These are phyloP conservation scores for Cyclargus thomasi DNA, from an alignment of 1,140 invertebrate genomes.

Conservation along the genomic window DNA sequence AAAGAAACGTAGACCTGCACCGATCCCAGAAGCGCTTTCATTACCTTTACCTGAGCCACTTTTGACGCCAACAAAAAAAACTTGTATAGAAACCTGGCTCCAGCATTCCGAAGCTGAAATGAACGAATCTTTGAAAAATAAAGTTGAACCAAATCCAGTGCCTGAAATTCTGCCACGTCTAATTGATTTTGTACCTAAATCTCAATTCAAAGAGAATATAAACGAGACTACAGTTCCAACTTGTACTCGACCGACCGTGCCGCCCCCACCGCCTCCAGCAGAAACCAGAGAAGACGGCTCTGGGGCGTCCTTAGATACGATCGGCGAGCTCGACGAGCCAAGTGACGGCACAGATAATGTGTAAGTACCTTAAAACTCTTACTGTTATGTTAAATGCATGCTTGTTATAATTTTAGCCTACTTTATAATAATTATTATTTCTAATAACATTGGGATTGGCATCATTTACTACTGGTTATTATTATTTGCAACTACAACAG, in stretches of 20 bases:
- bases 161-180: conserved; percentile 77
- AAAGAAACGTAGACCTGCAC: conserved; percentile 51
- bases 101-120: conserved; percentile 69
- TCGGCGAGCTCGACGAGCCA: conserved; percentile 80
- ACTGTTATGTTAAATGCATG: too few species aligned
- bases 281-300: conserved; percentile 67
- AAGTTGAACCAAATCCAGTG: conserved; percentile 43
- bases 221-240: conserved; percentile 34
- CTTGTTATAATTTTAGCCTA: too few species aligned
- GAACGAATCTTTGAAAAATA: conserved; percentile 53
- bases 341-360: conserved; percentile 54
- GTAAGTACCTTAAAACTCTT: conserved; percentile 46
- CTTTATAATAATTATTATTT: neutral
- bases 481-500: too few species aligned
- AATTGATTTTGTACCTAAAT: conserved; percentile 81
- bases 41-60: conserved; percentile 51
- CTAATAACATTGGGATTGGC: neutral
- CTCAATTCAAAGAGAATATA: conserved; percentile 59
- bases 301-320: conserved; percentile 77
- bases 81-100: conserved; percentile 72
- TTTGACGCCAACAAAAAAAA: conserved; percentile 70
- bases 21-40: conserved; percentile 44
- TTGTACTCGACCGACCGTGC: conserved; percentile 47
- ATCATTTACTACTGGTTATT: too few species aligned
- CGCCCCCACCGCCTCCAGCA: conserved; percentile 53